A percentile compares a stretch with the other conserved stretches of the same genome.
These are phyloP conservation scores for Manis javanica DNA, from an alignment of 2,797 vertebrate species.

Conservation along the genomic window DNA sequence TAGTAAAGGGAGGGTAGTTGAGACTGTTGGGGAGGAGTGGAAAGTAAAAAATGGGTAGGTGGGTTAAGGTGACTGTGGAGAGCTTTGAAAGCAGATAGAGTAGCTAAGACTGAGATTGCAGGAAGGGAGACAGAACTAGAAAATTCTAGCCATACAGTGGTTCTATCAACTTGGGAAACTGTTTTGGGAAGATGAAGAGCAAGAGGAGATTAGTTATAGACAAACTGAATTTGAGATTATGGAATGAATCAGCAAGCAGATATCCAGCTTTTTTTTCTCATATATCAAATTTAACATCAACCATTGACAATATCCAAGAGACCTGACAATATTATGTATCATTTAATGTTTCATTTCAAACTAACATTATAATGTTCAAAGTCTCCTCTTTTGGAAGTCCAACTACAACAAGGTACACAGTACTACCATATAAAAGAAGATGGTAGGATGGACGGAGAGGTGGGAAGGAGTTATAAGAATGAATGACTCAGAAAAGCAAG, in stretches of 20 bases:
- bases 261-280: not conserved
- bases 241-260: not conserved
- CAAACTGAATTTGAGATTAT: conserved; percentile 15
- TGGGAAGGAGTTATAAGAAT: not conserved
- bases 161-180: not conserved
- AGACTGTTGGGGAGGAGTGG: not conserved
- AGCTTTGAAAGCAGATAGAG: not conserved
- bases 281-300: not conserved
- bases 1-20: not conserved
- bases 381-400: not conserved
- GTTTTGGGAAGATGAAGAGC: conserved; percentile 19
- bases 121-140: not conserved
- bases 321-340: not conserved
- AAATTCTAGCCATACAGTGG: not conserved
- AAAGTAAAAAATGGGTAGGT: not conserved
- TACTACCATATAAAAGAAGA: not conserved
- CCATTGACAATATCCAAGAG: not conserved
- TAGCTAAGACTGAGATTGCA: not conserved
- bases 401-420: not conserved
- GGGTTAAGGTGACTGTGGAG: not conserved
- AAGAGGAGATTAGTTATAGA: not conserved
- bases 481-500: not conserved
- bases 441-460: not conserved
- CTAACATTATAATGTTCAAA: conserved; percentile 35
- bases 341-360: conserved; percentile 9